Percentiles rank a stretch among this genome's conserved stretches.
Evolutionary conservation across 2,888 invertebrate species (phyloP).

Genomic region (Cremastobaeus sp.): DNA sequence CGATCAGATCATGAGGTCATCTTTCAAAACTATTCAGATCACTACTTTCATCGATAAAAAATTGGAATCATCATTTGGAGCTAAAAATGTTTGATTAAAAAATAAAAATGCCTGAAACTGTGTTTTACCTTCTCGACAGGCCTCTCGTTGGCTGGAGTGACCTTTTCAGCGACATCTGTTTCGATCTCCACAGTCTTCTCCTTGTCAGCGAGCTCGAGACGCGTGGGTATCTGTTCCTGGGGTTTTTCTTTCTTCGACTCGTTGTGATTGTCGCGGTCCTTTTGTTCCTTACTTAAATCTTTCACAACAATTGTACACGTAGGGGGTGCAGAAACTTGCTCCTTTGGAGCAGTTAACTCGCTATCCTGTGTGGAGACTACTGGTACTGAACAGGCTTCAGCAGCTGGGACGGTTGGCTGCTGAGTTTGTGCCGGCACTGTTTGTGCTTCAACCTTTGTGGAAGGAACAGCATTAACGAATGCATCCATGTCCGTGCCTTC

Average conservation of each 20-base stretch:
- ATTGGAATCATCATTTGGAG: too few relatives aligned
- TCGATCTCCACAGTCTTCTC: constrained; percentile 14
- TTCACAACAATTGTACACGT: constrained; percentile 32
- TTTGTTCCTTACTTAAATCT: constrained; percentile 67
- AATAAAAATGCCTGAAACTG: not conserved
- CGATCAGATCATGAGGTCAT: too few relatives aligned
- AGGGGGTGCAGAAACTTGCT: constrained; percentile 4
- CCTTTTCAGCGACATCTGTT: constrained; percentile 31
- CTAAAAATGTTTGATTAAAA: too few relatives aligned
- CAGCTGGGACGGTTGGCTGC: too few relatives aligned
- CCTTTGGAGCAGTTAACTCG: constrained; percentile 42
- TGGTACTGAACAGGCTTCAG: too few relatives aligned
- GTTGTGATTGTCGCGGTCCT: constrained; percentile 69
- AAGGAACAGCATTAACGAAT: constrained; percentile 75
- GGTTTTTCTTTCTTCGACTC: constrained; percentile 68
- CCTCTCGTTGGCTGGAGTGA: constrained; percentile 26
- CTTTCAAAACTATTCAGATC: too few relatives aligned
- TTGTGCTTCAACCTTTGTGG: constrained; percentile 42
- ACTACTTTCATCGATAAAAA: too few relatives aligned
- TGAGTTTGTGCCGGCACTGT: not conserved
- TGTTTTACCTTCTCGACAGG: constrained; percentile 18
- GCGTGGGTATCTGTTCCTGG: constrained; percentile 12
- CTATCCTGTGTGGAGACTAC: not conserved
- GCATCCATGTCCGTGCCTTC: constrained; percentile 83
- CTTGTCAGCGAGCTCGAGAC: not conserved